Conservation (phyloP, 1,140 invertebrate genomes). For the Drosophila nasuta region DNA sequence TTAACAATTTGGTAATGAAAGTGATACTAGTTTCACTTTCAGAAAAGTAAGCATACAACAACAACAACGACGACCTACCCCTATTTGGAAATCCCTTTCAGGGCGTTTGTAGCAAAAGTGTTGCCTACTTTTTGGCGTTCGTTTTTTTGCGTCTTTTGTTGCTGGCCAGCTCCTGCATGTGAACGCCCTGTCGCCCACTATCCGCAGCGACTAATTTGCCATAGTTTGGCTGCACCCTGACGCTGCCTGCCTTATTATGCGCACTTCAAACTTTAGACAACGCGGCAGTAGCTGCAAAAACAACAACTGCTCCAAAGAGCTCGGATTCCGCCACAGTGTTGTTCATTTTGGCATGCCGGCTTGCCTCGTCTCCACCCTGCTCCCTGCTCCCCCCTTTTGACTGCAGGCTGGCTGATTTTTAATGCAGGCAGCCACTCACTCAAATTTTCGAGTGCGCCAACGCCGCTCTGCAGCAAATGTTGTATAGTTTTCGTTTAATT, state of each 20-base stretch:
- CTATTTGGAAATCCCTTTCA: background rate
- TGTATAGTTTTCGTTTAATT: slow-evolving; percentile 83
- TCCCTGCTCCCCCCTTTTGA: slow-evolving; percentile 21
- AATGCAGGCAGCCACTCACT: slow-evolving; percentile 77
- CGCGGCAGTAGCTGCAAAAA: slow-evolving; percentile 42
- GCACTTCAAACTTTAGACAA: slow-evolving; percentile 83
- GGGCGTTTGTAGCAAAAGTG: slow-evolving; percentile 37
- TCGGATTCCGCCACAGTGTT: slow-evolving; percentile 61
- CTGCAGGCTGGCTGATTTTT: slow-evolving; percentile 55
- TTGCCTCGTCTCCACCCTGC: slow-evolving; percentile 26
- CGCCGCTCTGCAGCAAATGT: slow-evolving; percentile 71
- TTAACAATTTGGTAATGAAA: slow-evolving; percentile 50
- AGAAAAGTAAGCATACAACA: slow-evolving; percentile 49
- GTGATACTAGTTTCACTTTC: slow-evolving; percentile 74
- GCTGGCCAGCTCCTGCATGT: slow-evolving; percentile 7
- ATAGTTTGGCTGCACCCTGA: slow-evolving; percentile 42
- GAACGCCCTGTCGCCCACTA: slow-evolving; percentile 39
- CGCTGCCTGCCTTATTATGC: slow-evolving; percentile 74
- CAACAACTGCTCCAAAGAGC: slow-evolving; percentile 11
- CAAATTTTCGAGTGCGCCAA: slow-evolving; percentile 79
- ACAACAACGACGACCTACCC: slow-evolving; percentile 10
- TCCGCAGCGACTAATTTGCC: slow-evolving; percentile 59
- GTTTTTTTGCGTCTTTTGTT: no score
- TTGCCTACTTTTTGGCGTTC: slow-evolving; percentile 56
- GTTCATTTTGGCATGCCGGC: slow-evolving; percentile 71